These are phyloP conservation scores for Chaetoderma sp. DNA, from an alignment of 2,888 invertebrate species.

Conservation along the genomic window DNA sequence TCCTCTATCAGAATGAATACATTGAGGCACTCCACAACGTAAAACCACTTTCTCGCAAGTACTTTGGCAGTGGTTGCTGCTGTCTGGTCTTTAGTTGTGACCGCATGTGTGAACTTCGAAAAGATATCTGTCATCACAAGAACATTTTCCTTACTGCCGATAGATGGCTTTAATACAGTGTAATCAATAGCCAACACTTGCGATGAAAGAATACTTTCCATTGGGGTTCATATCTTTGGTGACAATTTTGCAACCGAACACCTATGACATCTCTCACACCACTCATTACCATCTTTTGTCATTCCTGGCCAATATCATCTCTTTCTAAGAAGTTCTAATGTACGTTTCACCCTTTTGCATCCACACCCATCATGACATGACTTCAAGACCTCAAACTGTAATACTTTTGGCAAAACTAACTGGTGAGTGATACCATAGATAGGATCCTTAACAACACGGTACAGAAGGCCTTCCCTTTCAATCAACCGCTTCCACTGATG, in stretches of 20 bases:
- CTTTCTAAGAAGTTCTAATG: not conserved
- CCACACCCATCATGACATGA: slow-evolving; percentile 23
- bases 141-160: slow-evolving; percentile 25
- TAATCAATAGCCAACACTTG: slow-evolving; percentile 33
- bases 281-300: slow-evolving; percentile 15
- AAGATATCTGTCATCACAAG: slow-evolving; percentile 30
- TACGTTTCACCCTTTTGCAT: slow-evolving; percentile 24
- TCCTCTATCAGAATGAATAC: slow-evolving; percentile 26
- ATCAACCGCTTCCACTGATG: not conserved
- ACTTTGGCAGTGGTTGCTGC: slow-evolving; percentile 24
- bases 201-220: slow-evolving; percentile 14
- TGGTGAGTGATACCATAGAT: slow-evolving; percentile 7
- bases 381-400: slow-evolving; percentile 7
- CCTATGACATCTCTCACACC: slow-evolving; percentile 11
- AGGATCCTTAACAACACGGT: slow-evolving; percentile 4
- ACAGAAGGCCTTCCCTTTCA: slow-evolving; percentile 14
- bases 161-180: slow-evolving; percentile 24
- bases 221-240: slow-evolving; percentile 3
- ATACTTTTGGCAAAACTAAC: slow-evolving; percentile 8
- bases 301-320: slow-evolving; percentile 26
- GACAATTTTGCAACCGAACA: slow-evolving; percentile 18
- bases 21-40: slow-evolving; percentile 22
- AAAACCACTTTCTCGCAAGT: slow-evolving; percentile 24
- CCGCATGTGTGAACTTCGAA: slow-evolving; percentile 28
- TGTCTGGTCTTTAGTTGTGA: slow-evolving; percentile 31